Evolutionary conservation across 2,113 vertebrate species (phyloP).

Genomic region (Puntigrus tetrazona): DNA sequence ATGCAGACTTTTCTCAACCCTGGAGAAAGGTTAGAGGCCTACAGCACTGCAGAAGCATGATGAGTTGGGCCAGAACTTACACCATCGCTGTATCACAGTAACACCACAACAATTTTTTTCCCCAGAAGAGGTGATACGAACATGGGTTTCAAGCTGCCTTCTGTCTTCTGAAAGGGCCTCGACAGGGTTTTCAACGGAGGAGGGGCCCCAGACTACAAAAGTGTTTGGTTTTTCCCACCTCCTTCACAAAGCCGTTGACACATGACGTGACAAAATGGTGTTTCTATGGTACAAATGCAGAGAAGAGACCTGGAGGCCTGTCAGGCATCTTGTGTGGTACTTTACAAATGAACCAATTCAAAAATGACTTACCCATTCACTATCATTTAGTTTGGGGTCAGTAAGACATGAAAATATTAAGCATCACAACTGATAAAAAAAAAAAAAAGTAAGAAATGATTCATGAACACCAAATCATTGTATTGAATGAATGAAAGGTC

Average conservation of each 20-base stretch:
- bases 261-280: conserved; percentile 28
- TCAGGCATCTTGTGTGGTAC: not conserved
- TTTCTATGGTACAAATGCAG: conserved; percentile 1
- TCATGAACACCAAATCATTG: not conserved
- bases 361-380: not conserved
- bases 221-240: conserved; percentile 25
- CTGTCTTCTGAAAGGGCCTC: not conserved
- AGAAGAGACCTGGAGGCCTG: not conserved
- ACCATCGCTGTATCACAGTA: not conserved
- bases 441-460: too few relatives aligned
- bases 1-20: conserved; percentile 18
- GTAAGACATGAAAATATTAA: not conserved
- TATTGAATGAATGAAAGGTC: not conserved
- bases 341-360: not conserved
- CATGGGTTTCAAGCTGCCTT: conserved; percentile 7
- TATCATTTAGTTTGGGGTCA: not conserved
- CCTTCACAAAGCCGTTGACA: conserved; percentile 13
- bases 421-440: not conserved
- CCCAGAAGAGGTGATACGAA: not conserved
- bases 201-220: conserved; percentile 19
- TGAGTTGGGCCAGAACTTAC: not conserved
- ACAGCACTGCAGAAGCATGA: not conserved
- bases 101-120: not conserved
- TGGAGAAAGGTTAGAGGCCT: conserved; percentile 5
- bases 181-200: not conserved